These are phyloP conservation scores for Sphecodes monilicornis DNA, from an alignment of 2,888 invertebrate genomes.

Conservation along the genomic window DNA sequence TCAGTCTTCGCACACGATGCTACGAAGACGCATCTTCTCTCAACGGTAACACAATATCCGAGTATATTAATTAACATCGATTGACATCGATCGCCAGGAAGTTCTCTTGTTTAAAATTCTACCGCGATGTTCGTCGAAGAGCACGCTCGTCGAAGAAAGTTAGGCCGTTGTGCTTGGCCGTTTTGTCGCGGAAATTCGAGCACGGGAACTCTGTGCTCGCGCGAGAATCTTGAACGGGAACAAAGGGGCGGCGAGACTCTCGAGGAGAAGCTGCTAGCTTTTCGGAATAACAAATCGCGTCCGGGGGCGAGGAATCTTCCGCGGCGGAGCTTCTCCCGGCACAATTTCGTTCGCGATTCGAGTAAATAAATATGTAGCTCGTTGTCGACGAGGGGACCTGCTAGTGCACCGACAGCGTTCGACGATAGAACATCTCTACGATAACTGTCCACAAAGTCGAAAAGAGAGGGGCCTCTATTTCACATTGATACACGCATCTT, in stretches of 20 bases:
- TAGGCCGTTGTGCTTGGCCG: neutral
- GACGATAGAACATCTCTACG: no score
- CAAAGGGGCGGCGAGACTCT: neutral
- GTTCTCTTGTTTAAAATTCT: neutral
- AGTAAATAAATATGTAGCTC: neutral
- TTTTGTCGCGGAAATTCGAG: slow-evolving; percentile 4
- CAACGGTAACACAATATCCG: no score
- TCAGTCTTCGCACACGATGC: no score
- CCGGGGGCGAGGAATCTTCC: neutral
- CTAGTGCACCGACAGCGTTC: neutral
- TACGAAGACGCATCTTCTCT: no score
- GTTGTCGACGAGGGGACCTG: neutral
- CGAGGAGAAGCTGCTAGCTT: neutral
- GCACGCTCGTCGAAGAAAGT: neutral
- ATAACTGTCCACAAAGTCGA: no score
- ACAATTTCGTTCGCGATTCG: neutral
- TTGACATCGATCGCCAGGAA: neutral
- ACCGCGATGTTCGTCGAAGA: neutral
- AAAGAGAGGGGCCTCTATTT: neutral
- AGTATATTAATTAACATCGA: no score
- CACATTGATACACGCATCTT: neutral
- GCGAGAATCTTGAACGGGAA: slow-evolving; percentile 4
- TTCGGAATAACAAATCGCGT: slow-evolving; percentile 11
- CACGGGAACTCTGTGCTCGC: neutral
- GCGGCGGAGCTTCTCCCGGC: neutral